These are phyloP conservation scores for Cheirogaleus major DNA, from an alignment of 2,797 vertebrate genomes.

Conservation along the genomic window DNA sequence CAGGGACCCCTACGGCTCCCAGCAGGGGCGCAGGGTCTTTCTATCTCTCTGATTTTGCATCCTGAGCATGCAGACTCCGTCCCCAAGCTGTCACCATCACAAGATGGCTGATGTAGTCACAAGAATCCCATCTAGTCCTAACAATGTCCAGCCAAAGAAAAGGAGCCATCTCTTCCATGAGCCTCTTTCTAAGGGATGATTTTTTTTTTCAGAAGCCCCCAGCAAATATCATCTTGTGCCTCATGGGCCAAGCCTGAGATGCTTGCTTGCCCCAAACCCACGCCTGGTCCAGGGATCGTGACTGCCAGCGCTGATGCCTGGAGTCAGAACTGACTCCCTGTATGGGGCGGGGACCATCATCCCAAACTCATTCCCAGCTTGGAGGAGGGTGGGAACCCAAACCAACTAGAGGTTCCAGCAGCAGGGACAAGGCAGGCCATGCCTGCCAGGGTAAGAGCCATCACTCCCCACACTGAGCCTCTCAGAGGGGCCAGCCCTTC, in stretches of 20 bases:
- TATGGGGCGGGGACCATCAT: rapidly evolving
- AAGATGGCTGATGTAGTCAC: background rate
- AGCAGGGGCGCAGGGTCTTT: background rate
- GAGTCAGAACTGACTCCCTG: background rate
- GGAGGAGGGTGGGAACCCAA: background rate
- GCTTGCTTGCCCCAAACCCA: background rate
- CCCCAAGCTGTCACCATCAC: background rate
- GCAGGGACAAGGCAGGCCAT: rapidly evolving
- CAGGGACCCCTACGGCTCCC: rapidly evolving
- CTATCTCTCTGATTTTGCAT: background rate
- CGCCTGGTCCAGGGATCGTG: background rate
- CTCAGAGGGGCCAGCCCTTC: rapidly evolving
- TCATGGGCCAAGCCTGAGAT: background rate
- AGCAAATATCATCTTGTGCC: background rate
- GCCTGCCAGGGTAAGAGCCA: rapidly evolving
- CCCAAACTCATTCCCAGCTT: background rate
- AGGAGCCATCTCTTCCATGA: background rate
- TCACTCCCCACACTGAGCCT: rapidly evolving
- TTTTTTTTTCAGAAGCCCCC: background rate
- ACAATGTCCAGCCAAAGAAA: background rate
- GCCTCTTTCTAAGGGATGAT: background rate
- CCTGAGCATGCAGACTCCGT: background rate
- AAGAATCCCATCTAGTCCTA: background rate
- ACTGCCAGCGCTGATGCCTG: no score
- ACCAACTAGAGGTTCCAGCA: background rate